phyloP scores from a whole-genome alignment of 2,113 vertebrate species.

The Gymnorhina tibicen region DNA sequence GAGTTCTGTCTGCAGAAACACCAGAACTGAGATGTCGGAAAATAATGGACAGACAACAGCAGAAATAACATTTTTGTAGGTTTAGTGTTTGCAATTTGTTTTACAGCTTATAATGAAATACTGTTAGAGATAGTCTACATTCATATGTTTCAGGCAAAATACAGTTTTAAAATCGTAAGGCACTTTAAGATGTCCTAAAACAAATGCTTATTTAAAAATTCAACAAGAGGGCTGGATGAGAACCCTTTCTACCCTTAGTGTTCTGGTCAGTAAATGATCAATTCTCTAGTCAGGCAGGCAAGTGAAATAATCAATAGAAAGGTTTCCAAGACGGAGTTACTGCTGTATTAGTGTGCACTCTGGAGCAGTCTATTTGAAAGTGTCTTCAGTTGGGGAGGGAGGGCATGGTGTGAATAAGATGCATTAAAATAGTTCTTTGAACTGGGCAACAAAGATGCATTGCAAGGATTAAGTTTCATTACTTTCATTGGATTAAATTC shows the following conservation, averaged over 20 bases:
- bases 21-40: accelerated
- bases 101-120: constrained; percentile 63
- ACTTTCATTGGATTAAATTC: constrained; percentile 60
- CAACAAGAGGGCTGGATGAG: not conserved
- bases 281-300: constrained; percentile 10
- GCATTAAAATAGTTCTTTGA: constrained; percentile 56
- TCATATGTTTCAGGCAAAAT: constrained; percentile 49
- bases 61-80: constrained; percentile 2
- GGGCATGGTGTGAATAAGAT: constrained; percentile 26
- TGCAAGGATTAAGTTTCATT: constrained; percentile 63
- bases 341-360: constrained; percentile 9
- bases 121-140: constrained; percentile 35
- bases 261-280: constrained; percentile 26
- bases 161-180: constrained; percentile 58
- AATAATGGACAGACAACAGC: constrained; percentile 14
- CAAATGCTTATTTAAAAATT: constrained; percentile 39
- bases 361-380: constrained; percentile 30
- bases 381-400: not conserved
- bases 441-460: constrained; percentile 60
- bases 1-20: not conserved
- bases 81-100: constrained; percentile 56
- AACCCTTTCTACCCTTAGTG: not conserved
- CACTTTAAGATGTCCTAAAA: constrained; percentile 59
- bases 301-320: constrained; percentile 24
- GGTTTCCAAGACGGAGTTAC: constrained; percentile 28